phyloP scores from a whole-genome alignment of 64 coral and sea anemone genomes.

The Pachyseris speciosa region DNA sequence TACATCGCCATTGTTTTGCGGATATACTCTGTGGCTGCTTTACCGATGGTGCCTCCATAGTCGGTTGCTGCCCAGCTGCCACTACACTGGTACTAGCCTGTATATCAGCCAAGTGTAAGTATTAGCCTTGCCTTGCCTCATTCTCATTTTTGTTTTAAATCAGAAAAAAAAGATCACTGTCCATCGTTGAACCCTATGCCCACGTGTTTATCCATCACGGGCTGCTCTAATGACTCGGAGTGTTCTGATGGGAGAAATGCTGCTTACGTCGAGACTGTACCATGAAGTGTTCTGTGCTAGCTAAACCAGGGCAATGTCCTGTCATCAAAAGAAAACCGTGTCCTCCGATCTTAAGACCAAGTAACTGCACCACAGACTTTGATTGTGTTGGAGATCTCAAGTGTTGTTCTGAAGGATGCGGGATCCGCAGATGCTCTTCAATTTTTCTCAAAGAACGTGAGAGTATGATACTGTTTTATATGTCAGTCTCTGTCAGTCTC shows the following conservation, averaged over 20 bases:
- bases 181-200: neutral
- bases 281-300: neutral
- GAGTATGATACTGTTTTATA: neutral
- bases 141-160: neutral
- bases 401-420: constrained; percentile 27
- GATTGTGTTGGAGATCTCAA: constrained; percentile 14
- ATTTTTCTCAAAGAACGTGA: neutral
- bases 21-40: too few relatives aligned
- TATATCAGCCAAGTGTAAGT: too few relatives aligned
- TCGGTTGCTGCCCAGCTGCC: too few relatives aligned
- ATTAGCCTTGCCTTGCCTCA: too few relatives aligned
- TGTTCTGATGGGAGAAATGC: constrained; percentile 21
- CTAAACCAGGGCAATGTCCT: neutral
- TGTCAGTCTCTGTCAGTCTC: neutral
- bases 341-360: neutral
- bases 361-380: constrained; percentile 11
- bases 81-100: too few relatives aligned
- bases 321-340: neutral
- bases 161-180: neutral
- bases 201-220: neutral
- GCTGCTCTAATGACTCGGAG: constrained; percentile 6
- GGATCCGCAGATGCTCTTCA: neutral
- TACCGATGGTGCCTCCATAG: too few relatives aligned
- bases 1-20: too few relatives aligned
- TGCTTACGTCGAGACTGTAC: constrained; percentile 6